phyloP scores from a whole-genome alignment of 2,888 invertebrate species.

The Salticus scenicus region DNA sequence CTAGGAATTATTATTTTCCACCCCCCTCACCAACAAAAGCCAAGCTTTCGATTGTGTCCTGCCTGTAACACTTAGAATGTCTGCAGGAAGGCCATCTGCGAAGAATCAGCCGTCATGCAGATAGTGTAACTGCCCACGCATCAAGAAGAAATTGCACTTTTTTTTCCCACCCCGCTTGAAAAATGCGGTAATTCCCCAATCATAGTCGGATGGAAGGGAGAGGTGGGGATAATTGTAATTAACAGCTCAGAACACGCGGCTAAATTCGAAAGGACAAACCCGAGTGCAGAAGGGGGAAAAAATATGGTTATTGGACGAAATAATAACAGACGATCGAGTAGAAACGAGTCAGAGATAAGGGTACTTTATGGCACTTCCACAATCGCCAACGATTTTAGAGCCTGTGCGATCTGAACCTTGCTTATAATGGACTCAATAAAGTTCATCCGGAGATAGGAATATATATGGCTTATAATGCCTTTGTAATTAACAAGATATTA shows the following conservation, averaged over 20 bases:
- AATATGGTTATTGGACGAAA: slow-evolving; percentile 54
- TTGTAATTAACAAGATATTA: neutral
- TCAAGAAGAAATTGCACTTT: slow-evolving; percentile 22
- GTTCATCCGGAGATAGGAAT: neutral
- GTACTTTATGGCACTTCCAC: slow-evolving; percentile 38
- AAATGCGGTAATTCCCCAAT: slow-evolving; percentile 61
- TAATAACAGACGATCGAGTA: slow-evolving; percentile 53
- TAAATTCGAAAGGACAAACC: slow-evolving; percentile 53
- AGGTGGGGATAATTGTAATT: slow-evolving; percentile 62
- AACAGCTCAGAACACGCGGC: slow-evolving; percentile 42
- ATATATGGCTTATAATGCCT: neutral
- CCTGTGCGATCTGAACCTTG: neutral
- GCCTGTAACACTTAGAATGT: slow-evolving; percentile 24
- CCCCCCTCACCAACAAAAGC: slow-evolving; percentile 11
- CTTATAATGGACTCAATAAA: neutral
- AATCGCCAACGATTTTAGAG: neutral
- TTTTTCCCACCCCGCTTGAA: slow-evolving; percentile 41
- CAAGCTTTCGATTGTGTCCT: slow-evolving; percentile 58
- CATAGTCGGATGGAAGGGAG: slow-evolving; percentile 25
- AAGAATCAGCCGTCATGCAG: slow-evolving; percentile 35
- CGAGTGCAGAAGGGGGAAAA: slow-evolving; percentile 3
- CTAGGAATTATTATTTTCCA: slow-evolving; percentile 26
- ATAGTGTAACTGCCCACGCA: slow-evolving; percentile 32
- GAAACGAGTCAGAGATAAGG: slow-evolving; percentile 42
- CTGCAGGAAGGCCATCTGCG: slow-evolving; percentile 50